Base-by-base conservation (phyloP, 2,797 vertebrate species). In the Cuniculus paca region DNA sequence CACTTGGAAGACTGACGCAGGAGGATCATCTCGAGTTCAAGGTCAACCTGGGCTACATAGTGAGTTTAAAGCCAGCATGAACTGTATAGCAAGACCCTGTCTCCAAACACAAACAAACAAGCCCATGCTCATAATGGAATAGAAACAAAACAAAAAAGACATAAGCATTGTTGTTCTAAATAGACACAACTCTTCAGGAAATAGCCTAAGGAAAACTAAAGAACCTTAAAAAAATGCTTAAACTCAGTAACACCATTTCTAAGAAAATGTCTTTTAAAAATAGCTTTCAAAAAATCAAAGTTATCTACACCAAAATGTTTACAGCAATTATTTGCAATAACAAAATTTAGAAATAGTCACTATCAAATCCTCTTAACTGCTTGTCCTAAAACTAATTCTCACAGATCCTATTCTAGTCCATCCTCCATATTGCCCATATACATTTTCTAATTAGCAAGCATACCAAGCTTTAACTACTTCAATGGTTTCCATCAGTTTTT, bases 321-420 rank as follows among this genome's bases (percentile, higher is more conserved):
- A 91, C 16, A 91, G 42, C 26, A 92, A 88, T 90, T 68, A 95
- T 52, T 78, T 83, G 28, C 26, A 92, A 50, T 54, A 80, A 91
- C 31, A 94, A 84, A 95, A 82, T 61, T 75, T 82, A 20, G 31
- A 95, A 60, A 80, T n/a, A 13, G 39, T 34, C 48, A 20, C 17
- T 39, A 22, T 63, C 34, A 61, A 83, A 89, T 86, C 11, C 54
- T 74, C 45, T 94, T 92, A 95, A 75, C 54, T 87, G 34, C 42
- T 88, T 94, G 70, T 60, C 85, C 81, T 95, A 92, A 96, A 91
- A 81, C 19, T 65, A 92, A 9, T 74, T 48, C 90, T 92, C 42
- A 56, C 0, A 61, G 36, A 39, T 93, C 74, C 80, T 74, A 80
- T 80, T 16, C 36, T n/a, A 86, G 60, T 60, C 36, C 26, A 91